Evolutionary conservation across 2,113 vertebrate species (phyloP).

Genomic region (Antechinus stuartii): DNA sequence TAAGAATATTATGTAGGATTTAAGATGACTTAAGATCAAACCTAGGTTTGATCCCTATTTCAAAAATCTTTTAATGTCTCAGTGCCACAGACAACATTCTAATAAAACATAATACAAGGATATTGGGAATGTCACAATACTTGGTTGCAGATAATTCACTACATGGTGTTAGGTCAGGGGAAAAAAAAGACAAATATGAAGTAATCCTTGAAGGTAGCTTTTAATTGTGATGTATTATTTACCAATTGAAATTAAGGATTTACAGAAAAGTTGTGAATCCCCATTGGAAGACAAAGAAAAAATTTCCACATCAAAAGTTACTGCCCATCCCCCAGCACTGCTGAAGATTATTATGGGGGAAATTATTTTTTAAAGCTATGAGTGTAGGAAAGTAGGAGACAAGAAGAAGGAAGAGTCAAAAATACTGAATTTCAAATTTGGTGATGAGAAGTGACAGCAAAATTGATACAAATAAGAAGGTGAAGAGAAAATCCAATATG

Average conservation of each 20-base stretch:
- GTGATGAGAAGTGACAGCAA: neutral
- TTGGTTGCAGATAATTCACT: neutral
- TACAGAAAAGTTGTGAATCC: neutral
- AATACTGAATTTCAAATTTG: neutral
- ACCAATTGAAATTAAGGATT: neutral
- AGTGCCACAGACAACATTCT: neutral
- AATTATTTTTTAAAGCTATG: neutral
- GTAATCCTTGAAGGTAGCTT: neutral
- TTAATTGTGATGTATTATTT: neutral
- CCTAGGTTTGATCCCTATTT: neutral
- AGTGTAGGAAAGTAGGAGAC: neutral
- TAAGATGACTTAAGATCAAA: neutral
- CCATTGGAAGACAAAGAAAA: neutral
- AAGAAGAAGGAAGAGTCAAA: neutral
- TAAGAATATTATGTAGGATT: neutral
- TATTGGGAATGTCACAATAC: neutral
- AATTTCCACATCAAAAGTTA: neutral
- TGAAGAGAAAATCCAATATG: neutral
- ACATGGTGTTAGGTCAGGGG: neutral
- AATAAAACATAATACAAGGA: neutral
- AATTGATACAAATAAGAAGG: neutral
- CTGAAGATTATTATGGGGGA: neutral
- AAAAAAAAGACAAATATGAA: neutral
- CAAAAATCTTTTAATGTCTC: neutral
- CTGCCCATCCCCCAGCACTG: neutral